phyloP scores from a whole-genome alignment of 2,797 vertebrate species.

The Pseudochirops corinnae region DNA sequence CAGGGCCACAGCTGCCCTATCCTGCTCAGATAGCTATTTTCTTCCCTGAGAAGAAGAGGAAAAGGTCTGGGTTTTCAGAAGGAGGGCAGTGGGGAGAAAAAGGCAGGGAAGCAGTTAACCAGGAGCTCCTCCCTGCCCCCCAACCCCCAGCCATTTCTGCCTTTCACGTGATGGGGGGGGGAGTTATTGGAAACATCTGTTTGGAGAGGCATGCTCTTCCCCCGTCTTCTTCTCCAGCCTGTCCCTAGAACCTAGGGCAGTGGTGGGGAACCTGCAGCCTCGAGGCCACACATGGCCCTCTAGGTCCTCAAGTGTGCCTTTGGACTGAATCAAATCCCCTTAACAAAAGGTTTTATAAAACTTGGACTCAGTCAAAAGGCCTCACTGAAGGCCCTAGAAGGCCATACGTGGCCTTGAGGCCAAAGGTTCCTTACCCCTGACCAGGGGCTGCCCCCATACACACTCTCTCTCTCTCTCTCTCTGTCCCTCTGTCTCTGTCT shows the following conservation, averaged over 20 bases:
- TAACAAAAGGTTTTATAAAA: no score
- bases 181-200: conserved; percentile 79
- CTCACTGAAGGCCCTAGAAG: no score
- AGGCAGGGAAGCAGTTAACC: conserved; percentile 65
- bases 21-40: background rate
- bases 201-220: conserved; percentile 51
- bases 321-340: no score
- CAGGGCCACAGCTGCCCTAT: background rate
- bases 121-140: conserved; percentile 46
- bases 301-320: no score
- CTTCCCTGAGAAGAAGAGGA: background rate
- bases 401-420: no score
- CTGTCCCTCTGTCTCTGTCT: background rate
- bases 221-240: background rate
- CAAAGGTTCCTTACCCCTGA: no score
- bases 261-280: no score
- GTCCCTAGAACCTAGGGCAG: conserved; percentile 49
- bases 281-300: no score
- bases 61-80: background rate
- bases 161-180: conserved; percentile 59
- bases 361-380: no score
- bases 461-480: background rate
- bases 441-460: background rate
- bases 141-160: conserved; percentile 73
- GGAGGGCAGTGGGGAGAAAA: background rate